A percentile compares a stretch with the other conserved stretches of the same genome.
These are phyloP conservation scores for Brachionus rotundiformis DNA, from an alignment of 1,140 invertebrate genomes.

Conservation along the genomic window DNA sequence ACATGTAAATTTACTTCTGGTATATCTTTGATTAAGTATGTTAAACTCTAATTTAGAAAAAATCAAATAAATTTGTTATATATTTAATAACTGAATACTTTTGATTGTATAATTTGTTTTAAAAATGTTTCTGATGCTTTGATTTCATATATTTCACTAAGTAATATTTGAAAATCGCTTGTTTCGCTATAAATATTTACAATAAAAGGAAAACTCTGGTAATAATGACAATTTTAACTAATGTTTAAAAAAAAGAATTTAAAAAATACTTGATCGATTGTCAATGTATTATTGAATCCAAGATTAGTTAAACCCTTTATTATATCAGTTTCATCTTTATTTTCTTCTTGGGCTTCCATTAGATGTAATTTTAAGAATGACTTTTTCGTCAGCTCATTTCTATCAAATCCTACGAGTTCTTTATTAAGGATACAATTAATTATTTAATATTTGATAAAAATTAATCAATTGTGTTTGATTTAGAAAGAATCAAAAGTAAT, in stretches of 20 bases:
- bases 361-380: background rate
- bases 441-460: background rate
- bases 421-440: no score
- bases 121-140: conserved; percentile 17
- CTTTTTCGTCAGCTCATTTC: conserved; percentile 39
- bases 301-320: background rate
- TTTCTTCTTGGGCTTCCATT: conserved; percentile 15
- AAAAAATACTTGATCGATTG: conserved; percentile 44
- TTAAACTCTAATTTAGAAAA: background rate
- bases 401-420: conserved; percentile 35
- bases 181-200: background rate
- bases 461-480: background rate
- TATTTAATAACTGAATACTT: background rate
- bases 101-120: conserved; percentile 13
- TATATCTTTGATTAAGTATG: background rate
- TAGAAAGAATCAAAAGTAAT: background rate
- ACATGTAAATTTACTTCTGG: background rate
- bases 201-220: conserved; percentile 9
- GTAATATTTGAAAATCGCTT: background rate
- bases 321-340: background rate
- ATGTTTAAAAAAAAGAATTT: background rate
- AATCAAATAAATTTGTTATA: no score
- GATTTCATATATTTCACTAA: conserved; percentile 35
- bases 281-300: conserved; percentile 33
- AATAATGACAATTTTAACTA: background rate